Evolutionary conservation across 1,140 invertebrate genomes (phyloP).

Genomic region (Drosophila pectinifera): DNA sequence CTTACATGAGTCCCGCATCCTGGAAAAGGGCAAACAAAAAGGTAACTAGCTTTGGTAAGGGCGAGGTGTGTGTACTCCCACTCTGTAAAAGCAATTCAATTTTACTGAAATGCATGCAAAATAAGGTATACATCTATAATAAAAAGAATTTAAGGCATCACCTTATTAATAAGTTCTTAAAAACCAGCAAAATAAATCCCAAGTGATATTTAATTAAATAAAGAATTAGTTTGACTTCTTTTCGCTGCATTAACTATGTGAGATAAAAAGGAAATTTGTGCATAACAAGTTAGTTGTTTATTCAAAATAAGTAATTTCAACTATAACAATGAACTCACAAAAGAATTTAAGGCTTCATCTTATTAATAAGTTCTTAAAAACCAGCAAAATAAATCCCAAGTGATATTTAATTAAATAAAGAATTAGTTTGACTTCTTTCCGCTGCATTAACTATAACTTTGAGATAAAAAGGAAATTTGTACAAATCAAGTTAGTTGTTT

Average conservation of each 20-base stretch:
- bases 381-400: neutral
- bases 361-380: neutral
- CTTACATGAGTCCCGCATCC: slow-evolving; percentile 1
- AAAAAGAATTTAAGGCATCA: neutral
- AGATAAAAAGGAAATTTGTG: neutral
- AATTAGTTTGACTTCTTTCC: neutral
- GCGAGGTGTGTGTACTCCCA: too few species aligned
- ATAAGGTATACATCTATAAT: neutral
- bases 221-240: neutral
- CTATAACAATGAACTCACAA: too few species aligned
- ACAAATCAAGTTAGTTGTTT: neutral
- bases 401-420: neutral
- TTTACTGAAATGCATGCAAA: too few species aligned
- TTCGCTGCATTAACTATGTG: too few species aligned
- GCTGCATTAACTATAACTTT: too few species aligned
- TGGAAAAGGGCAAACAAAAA: too few species aligned
- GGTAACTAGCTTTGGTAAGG: neutral
- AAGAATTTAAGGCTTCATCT: neutral
- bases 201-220: neutral
- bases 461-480: neutral
- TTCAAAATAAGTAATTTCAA: too few species aligned
- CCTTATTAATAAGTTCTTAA: neutral
- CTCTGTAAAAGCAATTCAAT: too few species aligned
- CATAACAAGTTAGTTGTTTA: neutral
- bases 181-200: neutral